Conservation (phyloP, 2,888 invertebrate species). For the Thumatha senex region DNA sequence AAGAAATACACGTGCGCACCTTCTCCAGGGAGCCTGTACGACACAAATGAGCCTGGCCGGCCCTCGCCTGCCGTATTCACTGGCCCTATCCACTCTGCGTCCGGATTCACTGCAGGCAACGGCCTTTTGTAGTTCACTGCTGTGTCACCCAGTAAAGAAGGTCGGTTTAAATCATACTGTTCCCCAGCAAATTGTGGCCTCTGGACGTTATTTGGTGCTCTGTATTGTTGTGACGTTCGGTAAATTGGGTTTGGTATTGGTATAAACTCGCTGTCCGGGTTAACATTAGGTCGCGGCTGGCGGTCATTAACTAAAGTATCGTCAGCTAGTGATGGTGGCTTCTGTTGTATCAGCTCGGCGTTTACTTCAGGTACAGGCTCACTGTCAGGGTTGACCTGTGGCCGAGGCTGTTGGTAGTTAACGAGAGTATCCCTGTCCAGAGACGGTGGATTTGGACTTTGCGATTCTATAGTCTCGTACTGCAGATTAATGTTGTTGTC, state of each 20-base stretch:
- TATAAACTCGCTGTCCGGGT: conserved; percentile 87
- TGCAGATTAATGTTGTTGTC: conserved; percentile 81
- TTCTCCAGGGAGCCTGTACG: conserved; percentile 89
- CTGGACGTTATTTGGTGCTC: conserved; percentile 56
- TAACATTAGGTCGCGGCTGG: conserved; percentile 85
- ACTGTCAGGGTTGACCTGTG: conserved; percentile 87
- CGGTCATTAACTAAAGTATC: conserved; percentile 90
- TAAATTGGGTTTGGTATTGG: conserved; percentile 76
- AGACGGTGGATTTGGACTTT: conserved; percentile 69
- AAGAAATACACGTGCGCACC: conserved; percentile 91
- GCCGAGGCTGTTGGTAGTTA: conserved; percentile 87
- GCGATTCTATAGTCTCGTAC: conserved; percentile 71
- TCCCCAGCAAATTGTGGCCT: conserved; percentile 66
- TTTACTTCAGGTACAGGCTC: conserved; percentile 74
- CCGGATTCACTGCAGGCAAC: conserved; percentile 80
- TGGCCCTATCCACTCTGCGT: conserved; percentile 84
- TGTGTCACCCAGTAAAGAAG: conserved; percentile 74
- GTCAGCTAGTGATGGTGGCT: conserved; percentile 79
- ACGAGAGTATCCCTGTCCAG: conserved; percentile 87
- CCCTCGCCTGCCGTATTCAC: conserved; percentile 75
- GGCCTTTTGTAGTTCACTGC: conserved; percentile 84
- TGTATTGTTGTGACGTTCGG: conserved; percentile 62
- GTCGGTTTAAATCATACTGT: conserved; percentile 70
- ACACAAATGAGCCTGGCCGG: conserved; percentile 86
- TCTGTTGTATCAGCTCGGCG: conserved; percentile 60